These are phyloP conservation scores for Pipistrellus nathusii DNA, from an alignment of 2,797 vertebrate species.

Conservation along the genomic window DNA sequence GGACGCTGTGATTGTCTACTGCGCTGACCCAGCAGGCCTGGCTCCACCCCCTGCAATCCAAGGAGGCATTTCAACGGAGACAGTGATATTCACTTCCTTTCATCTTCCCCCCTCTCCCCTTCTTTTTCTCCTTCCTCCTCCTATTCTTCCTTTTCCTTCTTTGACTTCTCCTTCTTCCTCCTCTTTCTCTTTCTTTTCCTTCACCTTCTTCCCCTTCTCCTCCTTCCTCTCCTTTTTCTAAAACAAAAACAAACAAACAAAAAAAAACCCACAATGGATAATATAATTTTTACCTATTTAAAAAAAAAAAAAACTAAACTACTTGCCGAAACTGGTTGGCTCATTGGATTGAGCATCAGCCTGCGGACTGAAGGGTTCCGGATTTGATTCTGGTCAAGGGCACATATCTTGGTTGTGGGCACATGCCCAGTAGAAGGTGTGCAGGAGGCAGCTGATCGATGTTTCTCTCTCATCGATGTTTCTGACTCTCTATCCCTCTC, in stretches of 20 bases:
- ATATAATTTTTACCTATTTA: neutral
- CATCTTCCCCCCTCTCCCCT: neutral
- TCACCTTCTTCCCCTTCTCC: neutral
- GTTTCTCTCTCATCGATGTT: too few relatives aligned
- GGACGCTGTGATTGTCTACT: neutral
- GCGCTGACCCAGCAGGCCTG: neutral
- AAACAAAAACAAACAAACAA: neutral
- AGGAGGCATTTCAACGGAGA: neutral
- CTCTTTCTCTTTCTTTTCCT: neutral
- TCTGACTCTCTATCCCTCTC: too few relatives aligned
- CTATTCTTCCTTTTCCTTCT: too few relatives aligned
- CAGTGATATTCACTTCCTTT: neutral
- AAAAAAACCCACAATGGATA: neutral
- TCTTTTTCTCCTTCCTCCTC: neutral
- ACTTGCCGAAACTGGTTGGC: neutral
- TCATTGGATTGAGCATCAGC: too few relatives aligned
- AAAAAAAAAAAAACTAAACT: neutral
- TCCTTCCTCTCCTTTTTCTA: neutral
- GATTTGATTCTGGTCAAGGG: too few relatives aligned
- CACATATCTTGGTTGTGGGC: too few relatives aligned
- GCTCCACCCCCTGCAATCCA: neutral
- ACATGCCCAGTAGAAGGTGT: too few relatives aligned
- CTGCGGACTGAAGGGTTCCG: too few relatives aligned
- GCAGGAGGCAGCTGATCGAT: too few relatives aligned
- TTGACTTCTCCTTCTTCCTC: neutral